These are phyloP conservation scores for Onychorhynchus coronatus DNA, from an alignment of 2,113 vertebrate genomes.

Conservation along the genomic window DNA sequence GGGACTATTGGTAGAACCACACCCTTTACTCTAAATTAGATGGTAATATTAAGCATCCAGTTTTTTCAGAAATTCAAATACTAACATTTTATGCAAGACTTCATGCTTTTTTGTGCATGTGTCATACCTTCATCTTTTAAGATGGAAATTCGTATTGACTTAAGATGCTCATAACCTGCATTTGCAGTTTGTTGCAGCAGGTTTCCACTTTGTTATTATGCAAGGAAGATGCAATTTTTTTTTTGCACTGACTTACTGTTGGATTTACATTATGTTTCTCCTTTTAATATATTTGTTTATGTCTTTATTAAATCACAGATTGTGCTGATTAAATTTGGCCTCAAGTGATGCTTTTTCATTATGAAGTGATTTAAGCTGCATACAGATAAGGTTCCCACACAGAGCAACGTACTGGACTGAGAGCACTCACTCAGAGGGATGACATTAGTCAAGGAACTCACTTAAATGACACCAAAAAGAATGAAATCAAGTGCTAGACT, in stretches of 20 bases:
- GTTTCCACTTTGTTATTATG: not conserved
- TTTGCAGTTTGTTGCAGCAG: not conserved
- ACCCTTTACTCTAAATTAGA: not conserved
- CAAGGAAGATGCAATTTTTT: not conserved
- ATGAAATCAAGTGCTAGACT: not conserved
- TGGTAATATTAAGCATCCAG: not conserved
- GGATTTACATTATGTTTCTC: not conserved
- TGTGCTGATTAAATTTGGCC: constrained; percentile 14
- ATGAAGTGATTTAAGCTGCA: not conserved
- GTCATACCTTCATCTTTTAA: not conserved
- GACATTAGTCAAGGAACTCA: not conserved
- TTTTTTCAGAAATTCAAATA: not conserved
- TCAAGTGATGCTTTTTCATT: not conserved
- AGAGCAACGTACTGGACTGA: not conserved
- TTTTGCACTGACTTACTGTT: constrained; percentile 16
- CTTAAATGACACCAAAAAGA: not conserved
- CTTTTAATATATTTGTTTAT: constrained; percentile 27
- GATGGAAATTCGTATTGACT: not conserved
- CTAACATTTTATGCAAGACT: not conserved
- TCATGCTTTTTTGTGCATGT: not conserved
- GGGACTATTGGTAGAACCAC: not conserved
- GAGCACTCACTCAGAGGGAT: not conserved
- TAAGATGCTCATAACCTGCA: not conserved
- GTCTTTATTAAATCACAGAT: constrained; percentile 21
- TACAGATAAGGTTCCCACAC: not conserved